A percentile compares a stretch with the other conserved stretches of the same genome.
Conservation (phyloP, 2,888 invertebrate species). For the Ganaspis brasiliensis region DNA sequence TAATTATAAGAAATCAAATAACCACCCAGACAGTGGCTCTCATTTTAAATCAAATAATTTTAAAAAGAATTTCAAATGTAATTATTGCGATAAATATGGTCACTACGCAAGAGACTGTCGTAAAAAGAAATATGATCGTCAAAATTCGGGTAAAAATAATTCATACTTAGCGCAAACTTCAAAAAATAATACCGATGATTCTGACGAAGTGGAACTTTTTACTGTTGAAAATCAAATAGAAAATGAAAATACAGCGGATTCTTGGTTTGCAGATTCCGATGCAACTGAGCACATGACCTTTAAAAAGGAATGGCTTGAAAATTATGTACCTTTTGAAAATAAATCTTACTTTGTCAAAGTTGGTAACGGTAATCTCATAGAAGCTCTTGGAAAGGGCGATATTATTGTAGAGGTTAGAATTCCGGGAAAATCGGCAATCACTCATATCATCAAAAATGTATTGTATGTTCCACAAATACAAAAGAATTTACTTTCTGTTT, state of each 20-base stretch:
- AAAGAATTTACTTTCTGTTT: constrained; percentile 42
- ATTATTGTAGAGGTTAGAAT: constrained; percentile 37
- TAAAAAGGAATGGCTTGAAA: constrained; percentile 44
- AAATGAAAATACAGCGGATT: neutral
- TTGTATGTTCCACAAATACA: constrained; percentile 51
- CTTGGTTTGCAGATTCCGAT: constrained; percentile 51
- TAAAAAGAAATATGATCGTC: constrained; percentile 32
- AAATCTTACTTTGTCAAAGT: constrained; percentile 32
- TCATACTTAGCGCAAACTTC: constrained; percentile 20
- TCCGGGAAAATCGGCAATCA: neutral
- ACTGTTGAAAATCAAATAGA: neutral
- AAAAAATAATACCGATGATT: neutral
- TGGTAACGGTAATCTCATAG: constrained; percentile 43
- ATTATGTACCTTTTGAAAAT: constrained; percentile 11
- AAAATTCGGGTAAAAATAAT: constrained; percentile 6
- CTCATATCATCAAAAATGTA: constrained; percentile 43
- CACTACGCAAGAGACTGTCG: constrained; percentile 49
- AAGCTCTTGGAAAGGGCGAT: constrained; percentile 43
- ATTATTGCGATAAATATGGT: constrained; percentile 47
- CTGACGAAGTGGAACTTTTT: constrained; percentile 18
- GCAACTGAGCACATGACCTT: constrained; percentile 53
- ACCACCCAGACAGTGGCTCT: too few relatives aligned
- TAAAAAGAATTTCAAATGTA: constrained; percentile 43
- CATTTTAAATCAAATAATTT: neutral
- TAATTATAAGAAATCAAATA: too few relatives aligned